A percentile compares a stretch with the other conserved stretches of the same genome.
phyloP scores from a whole-genome alignment of 2,113 vertebrate species.

The Ctenodactylus gundi region DNA sequence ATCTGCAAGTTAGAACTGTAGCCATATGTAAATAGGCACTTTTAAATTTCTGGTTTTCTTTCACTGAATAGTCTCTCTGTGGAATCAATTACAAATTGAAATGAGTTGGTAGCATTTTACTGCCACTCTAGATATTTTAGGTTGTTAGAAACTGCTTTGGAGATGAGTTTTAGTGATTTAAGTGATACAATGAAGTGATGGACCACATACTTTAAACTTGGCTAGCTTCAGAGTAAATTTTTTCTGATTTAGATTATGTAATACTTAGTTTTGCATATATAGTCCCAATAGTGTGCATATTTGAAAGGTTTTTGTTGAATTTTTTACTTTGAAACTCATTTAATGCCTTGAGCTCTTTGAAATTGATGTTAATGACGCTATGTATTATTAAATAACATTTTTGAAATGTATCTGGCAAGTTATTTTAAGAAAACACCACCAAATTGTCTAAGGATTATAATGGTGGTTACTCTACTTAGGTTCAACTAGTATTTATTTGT shows the following conservation, averaged over 20 bases:
- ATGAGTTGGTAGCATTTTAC: neutral
- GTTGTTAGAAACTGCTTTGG: constrained; percentile 38
- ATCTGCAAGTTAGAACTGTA: constrained; percentile 27
- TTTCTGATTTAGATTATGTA: constrained; percentile 31
- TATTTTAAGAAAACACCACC: constrained; percentile 50
- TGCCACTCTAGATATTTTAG: constrained; percentile 19
- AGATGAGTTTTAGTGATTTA: constrained; percentile 35
- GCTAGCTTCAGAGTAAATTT: neutral
- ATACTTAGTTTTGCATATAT: constrained; percentile 48
- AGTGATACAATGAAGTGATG: constrained; percentile 11
- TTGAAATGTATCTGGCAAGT: constrained; percentile 57
- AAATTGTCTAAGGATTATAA: constrained; percentile 51
- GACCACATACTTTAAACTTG: neutral
- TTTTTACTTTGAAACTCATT: constrained; percentile 54
- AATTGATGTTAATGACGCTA: constrained; percentile 51
- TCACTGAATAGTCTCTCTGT: constrained; percentile 20
- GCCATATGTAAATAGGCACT: neutral
- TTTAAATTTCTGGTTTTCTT: neutral
- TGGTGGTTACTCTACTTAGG: constrained; percentile 57
- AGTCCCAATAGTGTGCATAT: neutral
- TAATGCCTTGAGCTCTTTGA: constrained; percentile 52
- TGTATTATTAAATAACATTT: constrained; percentile 60
- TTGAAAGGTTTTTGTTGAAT: constrained; percentile 27
- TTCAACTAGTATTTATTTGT: constrained; percentile 52
- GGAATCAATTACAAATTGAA: constrained; percentile 46